Conservation (phyloP, 1,140 invertebrate genomes). For the Oncopodura yosiiana region DNA sequence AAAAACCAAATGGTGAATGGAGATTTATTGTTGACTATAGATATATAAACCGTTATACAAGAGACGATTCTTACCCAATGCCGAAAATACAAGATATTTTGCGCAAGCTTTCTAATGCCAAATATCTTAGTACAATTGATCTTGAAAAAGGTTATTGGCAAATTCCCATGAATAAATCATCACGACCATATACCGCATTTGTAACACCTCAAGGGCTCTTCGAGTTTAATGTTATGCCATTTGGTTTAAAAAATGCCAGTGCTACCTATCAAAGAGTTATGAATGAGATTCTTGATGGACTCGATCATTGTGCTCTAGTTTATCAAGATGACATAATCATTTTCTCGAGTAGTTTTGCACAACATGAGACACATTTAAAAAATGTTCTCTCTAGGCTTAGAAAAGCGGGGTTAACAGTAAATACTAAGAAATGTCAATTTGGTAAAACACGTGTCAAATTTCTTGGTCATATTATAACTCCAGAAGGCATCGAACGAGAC, state of each 20-base stretch:
- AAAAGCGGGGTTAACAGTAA: slow-evolving; percentile 26
- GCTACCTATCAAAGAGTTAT: slow-evolving; percentile 46
- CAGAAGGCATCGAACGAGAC: slow-evolving; percentile 36
- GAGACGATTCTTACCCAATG: slow-evolving; percentile 14
- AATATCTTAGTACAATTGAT: slow-evolving; percentile 11
- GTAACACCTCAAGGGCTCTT: slow-evolving; percentile 38
- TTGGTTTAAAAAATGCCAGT: slow-evolving; percentile 43
- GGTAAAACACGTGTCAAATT: slow-evolving; percentile 34
- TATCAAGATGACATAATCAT: slow-evolving; percentile 50
- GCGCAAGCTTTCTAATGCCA: slow-evolving; percentile 2
- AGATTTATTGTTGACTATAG: slow-evolving; percentile 11
- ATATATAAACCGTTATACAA: slow-evolving; percentile 10
- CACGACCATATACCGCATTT: slow-evolving; percentile 35
- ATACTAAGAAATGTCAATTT: slow-evolving; percentile 36
- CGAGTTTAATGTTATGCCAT: slow-evolving; percentile 39
- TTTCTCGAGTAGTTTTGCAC: slow-evolving; percentile 35
- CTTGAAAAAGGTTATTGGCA: slow-evolving; percentile 20
- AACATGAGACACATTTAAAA: slow-evolving; percentile 35
- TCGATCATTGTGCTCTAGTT: slow-evolving; percentile 37
- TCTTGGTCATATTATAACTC: slow-evolving; percentile 37
- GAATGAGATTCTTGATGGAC: slow-evolving; percentile 39
- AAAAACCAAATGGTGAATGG: slow-evolving; percentile 11
- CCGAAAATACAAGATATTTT: slow-evolving; percentile 4
- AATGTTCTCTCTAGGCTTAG: slow-evolving; percentile 11
- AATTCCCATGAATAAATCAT: not conserved